Evolutionary conservation across 2,888 invertebrate genomes (phyloP).

Genomic region (Sphaerophoria rueppellii): DNA sequence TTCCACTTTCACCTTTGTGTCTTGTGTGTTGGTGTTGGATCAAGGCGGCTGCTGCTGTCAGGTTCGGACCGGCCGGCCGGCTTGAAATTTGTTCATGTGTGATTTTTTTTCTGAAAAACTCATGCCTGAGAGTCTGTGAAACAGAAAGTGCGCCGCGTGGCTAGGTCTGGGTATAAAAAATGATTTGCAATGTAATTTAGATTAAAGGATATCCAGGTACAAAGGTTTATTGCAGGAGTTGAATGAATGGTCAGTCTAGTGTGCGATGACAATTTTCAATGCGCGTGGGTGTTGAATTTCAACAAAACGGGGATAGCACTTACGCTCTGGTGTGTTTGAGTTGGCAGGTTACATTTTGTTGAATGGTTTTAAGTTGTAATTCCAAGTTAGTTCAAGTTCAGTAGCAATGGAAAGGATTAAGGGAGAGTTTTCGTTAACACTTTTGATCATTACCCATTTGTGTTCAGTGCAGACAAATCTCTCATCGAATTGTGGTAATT

Average conservation of each 20-base stretch:
- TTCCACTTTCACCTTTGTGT: constrained; percentile 51
- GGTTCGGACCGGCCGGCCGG: neutral
- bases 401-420: too few relatives aligned
- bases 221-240: neutral
- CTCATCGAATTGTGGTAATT: too few relatives aligned
- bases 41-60: neutral
- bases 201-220: constrained; percentile 55
- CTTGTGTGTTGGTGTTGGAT: neutral
- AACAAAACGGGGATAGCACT: constrained; percentile 23
- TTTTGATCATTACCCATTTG: too few relatives aligned
- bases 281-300: neutral
- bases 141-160: constrained; percentile 2
- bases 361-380: too few relatives aligned
- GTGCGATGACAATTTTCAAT: neutral
- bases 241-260: constrained; percentile 50
- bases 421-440: too few relatives aligned
- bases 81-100: constrained; percentile 38
- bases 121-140: neutral
- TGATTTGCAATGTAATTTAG: constrained; percentile 72
- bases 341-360: too few relatives aligned
- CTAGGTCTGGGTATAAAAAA: constrained; percentile 42
- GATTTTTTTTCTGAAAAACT: neutral
- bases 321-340: neutral
- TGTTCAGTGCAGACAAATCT: too few relatives aligned
- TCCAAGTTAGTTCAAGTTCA: too few relatives aligned